Percentiles rank a stretch among this genome's conserved stretches.
Conservation (phyloP, 2,888 invertebrate genomes). For the Lochmaea crataegi region DNA sequence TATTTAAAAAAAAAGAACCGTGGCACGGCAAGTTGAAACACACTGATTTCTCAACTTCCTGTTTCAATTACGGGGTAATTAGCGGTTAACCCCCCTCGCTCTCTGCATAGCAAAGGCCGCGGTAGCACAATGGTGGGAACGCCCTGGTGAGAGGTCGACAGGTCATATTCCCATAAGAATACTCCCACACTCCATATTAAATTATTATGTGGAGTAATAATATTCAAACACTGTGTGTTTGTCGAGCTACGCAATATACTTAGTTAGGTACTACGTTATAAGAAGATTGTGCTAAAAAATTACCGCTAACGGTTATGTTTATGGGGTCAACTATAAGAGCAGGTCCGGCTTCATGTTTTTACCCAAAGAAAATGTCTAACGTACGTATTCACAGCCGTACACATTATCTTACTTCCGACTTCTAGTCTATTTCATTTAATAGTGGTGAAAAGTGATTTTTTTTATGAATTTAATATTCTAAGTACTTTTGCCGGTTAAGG, state of each 20-base stretch:
- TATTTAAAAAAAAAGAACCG: not conserved
- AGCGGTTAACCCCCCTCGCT: constrained; percentile 56
- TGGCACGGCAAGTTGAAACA: constrained; percentile 32
- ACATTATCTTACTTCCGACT: too few species aligned
- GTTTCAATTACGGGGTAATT: constrained; percentile 65
- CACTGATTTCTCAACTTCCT: constrained; percentile 64
- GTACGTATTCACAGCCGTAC: too few species aligned
- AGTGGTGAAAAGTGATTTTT: too few species aligned
- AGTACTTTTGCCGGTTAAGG: too few species aligned
- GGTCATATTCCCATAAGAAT: constrained; percentile 67
- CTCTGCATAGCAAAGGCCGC: constrained; percentile 51
- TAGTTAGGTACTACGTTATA: constrained; percentile 12
- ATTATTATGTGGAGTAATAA: constrained; percentile 54
- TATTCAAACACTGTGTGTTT: constrained; percentile 45
- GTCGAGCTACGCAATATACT: constrained; percentile 38
- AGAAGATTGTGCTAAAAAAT: constrained; percentile 38
- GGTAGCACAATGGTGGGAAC: constrained; percentile 65
- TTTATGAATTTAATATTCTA: too few species aligned
- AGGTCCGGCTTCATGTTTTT: constrained; percentile 12
- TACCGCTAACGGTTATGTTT: constrained; percentile 29
- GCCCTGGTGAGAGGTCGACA: constrained; percentile 64
- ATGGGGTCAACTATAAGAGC: constrained; percentile 29
- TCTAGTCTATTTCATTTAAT: too few species aligned
- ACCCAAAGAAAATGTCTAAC: too few species aligned
- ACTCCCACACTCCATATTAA: constrained; percentile 65